These are phyloP conservation scores for Coluber constrictor DNA, from an alignment of 2,797 vertebrate species.

Conservation along the genomic window DNA sequence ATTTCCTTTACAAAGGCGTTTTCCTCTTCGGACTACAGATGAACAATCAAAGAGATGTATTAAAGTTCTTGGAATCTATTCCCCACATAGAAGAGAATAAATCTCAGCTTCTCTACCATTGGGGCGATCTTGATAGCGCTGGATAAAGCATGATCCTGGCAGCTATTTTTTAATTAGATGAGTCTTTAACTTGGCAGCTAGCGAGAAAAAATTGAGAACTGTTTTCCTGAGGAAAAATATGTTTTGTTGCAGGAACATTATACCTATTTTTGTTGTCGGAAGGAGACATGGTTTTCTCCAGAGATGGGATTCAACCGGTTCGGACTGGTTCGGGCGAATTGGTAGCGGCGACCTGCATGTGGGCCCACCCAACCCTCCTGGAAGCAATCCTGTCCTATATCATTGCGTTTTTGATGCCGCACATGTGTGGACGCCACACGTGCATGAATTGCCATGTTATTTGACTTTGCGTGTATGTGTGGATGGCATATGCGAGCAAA, in stretches of 20 bases:
- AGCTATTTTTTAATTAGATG: constrained; percentile 52
- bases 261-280: not conserved
- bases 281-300: not conserved
- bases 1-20: constrained; percentile 50
- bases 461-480: too few species aligned
- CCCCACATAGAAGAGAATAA: constrained; percentile 45
- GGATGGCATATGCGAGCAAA: too few species aligned
- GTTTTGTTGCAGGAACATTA: not conserved
- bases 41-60: constrained; percentile 52
- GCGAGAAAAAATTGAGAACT: not conserved
- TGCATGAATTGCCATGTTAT: too few species aligned
- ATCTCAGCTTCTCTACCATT: constrained; percentile 36
- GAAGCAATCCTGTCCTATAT: too few species aligned
- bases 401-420: too few species aligned
- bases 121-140: constrained; percentile 1
- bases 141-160: constrained; percentile 36
- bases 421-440: too few species aligned
- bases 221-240: not conserved
- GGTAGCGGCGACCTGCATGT: too few species aligned
- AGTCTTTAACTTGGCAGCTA: constrained; percentile 38
- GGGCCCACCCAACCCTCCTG: too few species aligned
- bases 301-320: too few species aligned
- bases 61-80: constrained; percentile 48
- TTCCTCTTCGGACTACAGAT: constrained; percentile 29
- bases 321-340: too few species aligned